Conservation (phyloP, 2,113 vertebrate genomes). For the Elachura formosa region DNA sequence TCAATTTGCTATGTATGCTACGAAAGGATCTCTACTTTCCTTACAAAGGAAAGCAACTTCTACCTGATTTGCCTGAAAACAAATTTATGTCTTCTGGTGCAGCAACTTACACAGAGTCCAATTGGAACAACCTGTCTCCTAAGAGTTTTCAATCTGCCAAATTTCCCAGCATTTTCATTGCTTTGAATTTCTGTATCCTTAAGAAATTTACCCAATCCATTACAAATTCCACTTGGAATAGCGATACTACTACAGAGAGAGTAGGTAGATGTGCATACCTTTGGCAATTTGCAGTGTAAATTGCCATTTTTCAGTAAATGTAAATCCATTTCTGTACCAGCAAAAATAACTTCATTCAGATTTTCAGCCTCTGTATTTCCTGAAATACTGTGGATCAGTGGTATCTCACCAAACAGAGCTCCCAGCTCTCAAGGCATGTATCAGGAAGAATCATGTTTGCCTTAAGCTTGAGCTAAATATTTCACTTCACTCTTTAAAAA, state of each 20-base stretch:
- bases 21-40: not conserved
- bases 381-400: not conserved
- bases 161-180: not conserved
- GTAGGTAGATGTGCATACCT: accelerated
- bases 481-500: not conserved
- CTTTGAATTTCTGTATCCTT: not conserved
- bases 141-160: not conserved
- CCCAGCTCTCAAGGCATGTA: not conserved
- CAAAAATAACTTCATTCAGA: not conserved
- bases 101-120: not conserved
- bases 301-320: not conserved
- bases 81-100: not conserved
- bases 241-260: not conserved
- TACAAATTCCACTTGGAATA: not conserved
- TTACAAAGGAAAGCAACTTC: not conserved
- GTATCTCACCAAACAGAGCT: not conserved
- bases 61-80: not conserved
- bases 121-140: not conserved
- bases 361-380: not conserved
- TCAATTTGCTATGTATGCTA: not conserved
- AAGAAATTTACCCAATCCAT: not conserved
- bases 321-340: not conserved
- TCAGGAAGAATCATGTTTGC: not conserved
- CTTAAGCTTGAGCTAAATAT: not conserved
- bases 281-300: not conserved